Evolutionary conservation across 2,888 invertebrate species (phyloP).

Genomic region (Lasioglossum villosulum): DNA sequence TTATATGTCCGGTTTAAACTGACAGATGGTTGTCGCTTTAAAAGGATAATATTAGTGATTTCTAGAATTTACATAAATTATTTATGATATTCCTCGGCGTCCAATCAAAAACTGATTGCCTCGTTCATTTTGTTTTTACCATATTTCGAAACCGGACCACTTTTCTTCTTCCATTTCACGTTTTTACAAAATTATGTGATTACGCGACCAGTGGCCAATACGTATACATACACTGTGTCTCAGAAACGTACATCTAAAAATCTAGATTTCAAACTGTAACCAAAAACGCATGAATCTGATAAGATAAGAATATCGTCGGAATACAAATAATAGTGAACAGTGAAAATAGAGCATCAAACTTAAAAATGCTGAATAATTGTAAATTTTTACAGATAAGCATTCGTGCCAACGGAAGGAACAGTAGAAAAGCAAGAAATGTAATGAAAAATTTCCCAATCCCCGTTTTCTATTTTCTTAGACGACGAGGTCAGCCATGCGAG

Average conservation of each 20-base stretch:
- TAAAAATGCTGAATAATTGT: not conserved
- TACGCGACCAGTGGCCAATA: not conserved
- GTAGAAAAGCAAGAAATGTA: not conserved
- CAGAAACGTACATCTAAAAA: not conserved
- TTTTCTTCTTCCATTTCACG: constrained; percentile 7
- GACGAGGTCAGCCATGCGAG: not conserved
- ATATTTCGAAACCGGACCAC: constrained; percentile 27
- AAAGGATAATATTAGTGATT: constrained; percentile 23
- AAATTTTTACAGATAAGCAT: not conserved
- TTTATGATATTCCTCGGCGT: constrained; percentile 22
- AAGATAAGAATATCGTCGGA: too few relatives aligned
- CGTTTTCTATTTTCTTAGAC: not conserved
- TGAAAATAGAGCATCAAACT: too few relatives aligned
- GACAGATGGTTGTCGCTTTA: not conserved
- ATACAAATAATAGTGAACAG: too few relatives aligned
- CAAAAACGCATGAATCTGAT: too few relatives aligned
- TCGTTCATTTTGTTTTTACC: constrained; percentile 20
- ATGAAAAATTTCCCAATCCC: not conserved
- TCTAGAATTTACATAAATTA: constrained; percentile 49
- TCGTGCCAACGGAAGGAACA: not conserved
- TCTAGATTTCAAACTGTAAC: too few relatives aligned
- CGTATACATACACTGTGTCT: constrained; percentile 5
- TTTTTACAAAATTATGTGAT: constrained; percentile 26
- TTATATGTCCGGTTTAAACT: not conserved
- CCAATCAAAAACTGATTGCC: constrained; percentile 40